Conservation (phyloP, 2,113 vertebrate genomes). For the Cepphus grylle region DNA sequence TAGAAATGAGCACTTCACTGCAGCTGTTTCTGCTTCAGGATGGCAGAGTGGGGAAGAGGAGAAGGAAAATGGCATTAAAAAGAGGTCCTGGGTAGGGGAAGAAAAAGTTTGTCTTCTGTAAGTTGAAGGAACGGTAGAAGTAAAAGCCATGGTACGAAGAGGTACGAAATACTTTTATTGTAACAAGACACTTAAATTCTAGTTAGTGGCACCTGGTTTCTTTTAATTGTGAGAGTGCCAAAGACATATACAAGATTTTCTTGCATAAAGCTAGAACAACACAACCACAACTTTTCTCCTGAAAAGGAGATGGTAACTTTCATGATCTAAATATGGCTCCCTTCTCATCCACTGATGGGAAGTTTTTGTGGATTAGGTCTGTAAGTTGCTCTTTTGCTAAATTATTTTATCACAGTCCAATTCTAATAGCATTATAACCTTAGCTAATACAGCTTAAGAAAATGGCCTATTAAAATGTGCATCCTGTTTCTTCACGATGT, state of each 20-base stretch:
- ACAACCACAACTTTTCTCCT: neutral
- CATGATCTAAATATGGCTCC: neutral
- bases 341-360: neutral
- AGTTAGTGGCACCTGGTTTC: neutral
- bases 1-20: neutral
- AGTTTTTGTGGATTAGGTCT: neutral
- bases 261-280: neutral
- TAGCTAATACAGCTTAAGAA: neutral
- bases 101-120: neutral
- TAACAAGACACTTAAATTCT: rapidly evolving
- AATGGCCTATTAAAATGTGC: neutral
- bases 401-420: neutral
- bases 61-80: neutral
- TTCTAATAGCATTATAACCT: neutral
- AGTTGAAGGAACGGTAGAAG: neutral
- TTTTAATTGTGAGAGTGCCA: neutral
- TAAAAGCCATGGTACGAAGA: neutral
- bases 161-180: neutral
- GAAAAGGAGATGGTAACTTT: neutral
- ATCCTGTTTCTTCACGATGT: neutral
- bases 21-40: neutral
- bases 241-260: neutral
- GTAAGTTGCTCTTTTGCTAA: neutral
- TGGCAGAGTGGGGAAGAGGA: neutral
- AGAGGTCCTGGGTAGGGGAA: neutral